These are phyloP conservation scores for Mormyrus lacerda DNA, from an alignment of 2,113 vertebrate species.

Conservation along the genomic window DNA sequence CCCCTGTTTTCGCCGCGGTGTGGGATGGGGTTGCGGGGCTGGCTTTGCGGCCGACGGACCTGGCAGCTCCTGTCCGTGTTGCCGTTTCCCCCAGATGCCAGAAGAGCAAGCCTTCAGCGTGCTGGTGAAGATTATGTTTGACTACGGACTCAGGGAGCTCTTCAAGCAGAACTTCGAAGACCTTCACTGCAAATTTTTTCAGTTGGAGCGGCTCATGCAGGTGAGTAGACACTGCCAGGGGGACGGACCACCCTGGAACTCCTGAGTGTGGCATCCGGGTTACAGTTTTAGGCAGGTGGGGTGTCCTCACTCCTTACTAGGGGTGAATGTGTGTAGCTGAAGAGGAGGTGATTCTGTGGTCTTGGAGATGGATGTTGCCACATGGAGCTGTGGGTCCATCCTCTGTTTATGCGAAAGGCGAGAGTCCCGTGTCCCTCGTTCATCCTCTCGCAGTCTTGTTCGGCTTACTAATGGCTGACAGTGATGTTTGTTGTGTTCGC, in stretches of 20 bases:
- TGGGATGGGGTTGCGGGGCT: background rate
- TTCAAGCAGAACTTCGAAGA: conserved; percentile 99
- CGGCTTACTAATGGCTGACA: background rate
- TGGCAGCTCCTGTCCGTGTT: background rate
- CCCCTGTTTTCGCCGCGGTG: background rate
- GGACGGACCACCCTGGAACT: background rate
- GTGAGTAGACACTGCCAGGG: conserved; percentile 47
- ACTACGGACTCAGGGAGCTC: conserved; percentile 98
- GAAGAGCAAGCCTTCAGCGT: conserved; percentile 98
- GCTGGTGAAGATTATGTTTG: conserved; percentile 99
- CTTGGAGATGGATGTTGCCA: background rate
- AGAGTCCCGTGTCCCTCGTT: background rate
- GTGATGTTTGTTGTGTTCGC: background rate
- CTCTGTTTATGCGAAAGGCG: background rate
- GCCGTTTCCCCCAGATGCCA: conserved; percentile 74
- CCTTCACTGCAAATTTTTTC: conserved; percentile 98
- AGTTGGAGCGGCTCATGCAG: conserved; percentile 97
- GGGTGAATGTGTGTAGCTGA: background rate
- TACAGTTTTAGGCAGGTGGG: background rate
- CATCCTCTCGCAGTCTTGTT: background rate
- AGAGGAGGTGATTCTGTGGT: background rate
- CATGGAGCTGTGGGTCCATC: background rate
- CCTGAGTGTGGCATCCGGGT: background rate
- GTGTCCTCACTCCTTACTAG: background rate
- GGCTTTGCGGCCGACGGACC: background rate